Conservation (phyloP, 2,888 invertebrate species). For the Nephrocerus scutellatus region DNA sequence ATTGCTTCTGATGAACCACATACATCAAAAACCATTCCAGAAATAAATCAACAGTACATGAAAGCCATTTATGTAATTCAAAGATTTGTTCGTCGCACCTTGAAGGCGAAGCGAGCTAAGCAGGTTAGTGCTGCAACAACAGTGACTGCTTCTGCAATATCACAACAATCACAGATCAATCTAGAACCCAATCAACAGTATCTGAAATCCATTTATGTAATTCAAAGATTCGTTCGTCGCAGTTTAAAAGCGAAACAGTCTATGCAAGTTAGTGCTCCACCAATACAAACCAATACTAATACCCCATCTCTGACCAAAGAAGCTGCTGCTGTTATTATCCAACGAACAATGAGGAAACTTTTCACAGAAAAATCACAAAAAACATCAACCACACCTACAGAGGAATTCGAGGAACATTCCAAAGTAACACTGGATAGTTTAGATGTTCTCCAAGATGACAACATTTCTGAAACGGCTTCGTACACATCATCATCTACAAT, state of each 20-base stretch:
- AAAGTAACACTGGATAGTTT: slow-evolving; percentile 17
- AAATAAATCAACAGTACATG: too few relatives aligned
- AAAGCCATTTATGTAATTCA: too few relatives aligned
- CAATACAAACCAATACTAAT: too few relatives aligned
- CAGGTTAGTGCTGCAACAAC: too few relatives aligned
- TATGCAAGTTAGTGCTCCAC: too few relatives aligned
- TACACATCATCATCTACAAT: slow-evolving; percentile 38
- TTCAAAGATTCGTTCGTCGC: slow-evolving; percentile 33
- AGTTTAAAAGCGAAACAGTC: slow-evolving; percentile 24
- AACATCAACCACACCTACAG: neutral
- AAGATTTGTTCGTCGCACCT: too few relatives aligned
- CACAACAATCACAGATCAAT: too few relatives aligned
- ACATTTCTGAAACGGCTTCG: slow-evolving; percentile 34
- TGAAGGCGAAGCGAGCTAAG: too few relatives aligned
- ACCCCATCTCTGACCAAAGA: slow-evolving; percentile 48
- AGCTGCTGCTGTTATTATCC: slow-evolving; percentile 53
- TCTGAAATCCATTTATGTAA: slow-evolving; percentile 30
- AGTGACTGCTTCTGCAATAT: too few relatives aligned
- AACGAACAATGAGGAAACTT: slow-evolving; percentile 52
- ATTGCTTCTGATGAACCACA: too few relatives aligned
- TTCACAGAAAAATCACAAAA: slow-evolving; percentile 43
- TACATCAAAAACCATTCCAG: too few relatives aligned
- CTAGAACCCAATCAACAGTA: slow-evolving; percentile 23
- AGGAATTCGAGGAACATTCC: slow-evolving; percentile 1
- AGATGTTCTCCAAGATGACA: slow-evolving; percentile 25